phyloP scores from a whole-genome alignment of 2,797 vertebrate genomes.

The Pristis pectinata region DNA sequence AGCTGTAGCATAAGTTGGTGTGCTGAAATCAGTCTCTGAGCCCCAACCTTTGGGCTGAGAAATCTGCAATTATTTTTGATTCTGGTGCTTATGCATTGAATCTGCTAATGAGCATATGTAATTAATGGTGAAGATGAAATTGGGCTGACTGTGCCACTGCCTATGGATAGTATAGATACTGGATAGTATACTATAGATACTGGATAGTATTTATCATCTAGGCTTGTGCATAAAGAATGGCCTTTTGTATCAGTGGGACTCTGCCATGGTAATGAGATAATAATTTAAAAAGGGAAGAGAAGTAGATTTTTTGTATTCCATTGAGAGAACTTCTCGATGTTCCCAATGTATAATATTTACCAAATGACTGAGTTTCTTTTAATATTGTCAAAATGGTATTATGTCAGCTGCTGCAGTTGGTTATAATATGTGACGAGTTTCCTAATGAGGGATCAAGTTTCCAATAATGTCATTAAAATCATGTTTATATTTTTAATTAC shows the following conservation, averaged over 20 bases:
- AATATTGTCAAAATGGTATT: not conserved
- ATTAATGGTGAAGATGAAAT: not conserved
- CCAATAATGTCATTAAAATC: not conserved
- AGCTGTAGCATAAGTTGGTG: not conserved
- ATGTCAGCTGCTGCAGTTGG: not conserved
- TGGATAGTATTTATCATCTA: not conserved
- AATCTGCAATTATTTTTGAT: not conserved
- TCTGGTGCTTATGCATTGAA: not conserved
- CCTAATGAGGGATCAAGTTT: not conserved
- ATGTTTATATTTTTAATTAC: not conserved
- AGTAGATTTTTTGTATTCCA: not conserved
- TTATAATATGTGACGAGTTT: not conserved
- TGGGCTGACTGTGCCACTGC: not conserved
- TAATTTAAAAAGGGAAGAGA: not conserved
- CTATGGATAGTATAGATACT: too few species aligned
- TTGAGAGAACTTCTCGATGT: not conserved
- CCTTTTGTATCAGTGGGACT: not conserved
- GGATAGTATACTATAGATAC: too few species aligned
- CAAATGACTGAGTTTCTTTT: not conserved
- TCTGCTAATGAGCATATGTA: not conserved
- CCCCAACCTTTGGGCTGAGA: not conserved
- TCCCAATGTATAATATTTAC: not conserved
- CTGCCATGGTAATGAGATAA: not conserved
- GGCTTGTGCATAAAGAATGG: not conserved
- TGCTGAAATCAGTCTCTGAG: not conserved